phyloP scores from a whole-genome alignment of 1,140 invertebrate genomes.

The Maniola jurtina region DNA sequence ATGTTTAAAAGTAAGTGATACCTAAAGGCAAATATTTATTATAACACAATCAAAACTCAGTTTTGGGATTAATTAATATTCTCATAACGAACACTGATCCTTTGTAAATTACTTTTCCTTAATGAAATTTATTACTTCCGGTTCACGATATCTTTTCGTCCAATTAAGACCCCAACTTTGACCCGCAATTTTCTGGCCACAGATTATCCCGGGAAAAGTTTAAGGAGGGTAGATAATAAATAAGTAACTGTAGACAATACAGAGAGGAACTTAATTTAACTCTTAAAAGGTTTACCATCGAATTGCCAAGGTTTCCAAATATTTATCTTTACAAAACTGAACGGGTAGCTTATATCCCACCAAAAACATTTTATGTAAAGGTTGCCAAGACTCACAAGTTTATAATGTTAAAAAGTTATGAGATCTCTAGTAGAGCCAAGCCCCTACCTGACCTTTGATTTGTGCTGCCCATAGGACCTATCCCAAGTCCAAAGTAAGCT shows the following conservation, averaged over 20 bases:
- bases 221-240: neutral
- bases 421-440: too few relatives aligned
- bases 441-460: too few relatives aligned
- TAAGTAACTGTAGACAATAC: neutral
- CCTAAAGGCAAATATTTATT: too few relatives aligned
- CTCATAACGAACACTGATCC: slow-evolving; percentile 10
- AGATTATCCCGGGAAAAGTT: slow-evolving; percentile 8
- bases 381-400: too few relatives aligned
- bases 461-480: too few relatives aligned
- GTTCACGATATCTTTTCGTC: slow-evolving; percentile 14
- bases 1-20: too few relatives aligned
- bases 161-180: slow-evolving; percentile 13
- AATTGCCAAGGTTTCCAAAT: too few relatives aligned
- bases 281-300: neutral
- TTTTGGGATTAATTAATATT: neutral
- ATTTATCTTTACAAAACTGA: too few relatives aligned
- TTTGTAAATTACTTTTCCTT: slow-evolving; percentile 14
- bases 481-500: too few relatives aligned
- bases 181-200: neutral
- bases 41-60: neutral
- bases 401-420: too few relatives aligned
- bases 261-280: neutral
- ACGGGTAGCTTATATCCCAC: too few relatives aligned
- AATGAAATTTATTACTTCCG: slow-evolving; percentile 13
- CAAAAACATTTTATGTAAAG: too few relatives aligned